Conservation (phyloP, 2,888 invertebrate species). For the Cephalotes varians region DNA sequence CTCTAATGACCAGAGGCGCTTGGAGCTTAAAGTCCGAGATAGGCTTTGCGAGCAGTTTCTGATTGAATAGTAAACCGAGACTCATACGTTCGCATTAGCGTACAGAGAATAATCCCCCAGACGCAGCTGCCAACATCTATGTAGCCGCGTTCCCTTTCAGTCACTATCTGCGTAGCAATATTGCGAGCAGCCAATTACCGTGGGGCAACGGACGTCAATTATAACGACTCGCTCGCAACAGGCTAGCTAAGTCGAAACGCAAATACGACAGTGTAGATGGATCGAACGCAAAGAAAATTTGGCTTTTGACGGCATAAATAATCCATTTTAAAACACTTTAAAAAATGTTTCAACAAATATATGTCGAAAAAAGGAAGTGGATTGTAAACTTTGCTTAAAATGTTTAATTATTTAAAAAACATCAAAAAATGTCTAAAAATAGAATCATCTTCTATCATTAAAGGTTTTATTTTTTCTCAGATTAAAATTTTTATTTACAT, state of each 20-base stretch:
- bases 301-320: background rate
- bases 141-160: constrained; percentile 53
- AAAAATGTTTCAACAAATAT: background rate
- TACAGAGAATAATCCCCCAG: constrained; percentile 69
- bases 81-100: constrained; percentile 70
- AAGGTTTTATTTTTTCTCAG: background rate
- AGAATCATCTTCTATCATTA: too few species aligned
- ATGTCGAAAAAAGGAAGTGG: background rate
- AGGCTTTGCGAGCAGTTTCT: constrained; percentile 60
- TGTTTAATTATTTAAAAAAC: too few species aligned
- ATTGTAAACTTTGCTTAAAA: background rate
- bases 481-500: background rate
- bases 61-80: constrained; percentile 71
- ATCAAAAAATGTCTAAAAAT: too few species aligned
- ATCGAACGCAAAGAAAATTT: constrained; percentile 18
- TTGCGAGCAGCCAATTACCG: constrained; percentile 60
- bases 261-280: constrained; percentile 20
- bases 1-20: constrained; percentile 56
- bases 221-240: constrained; percentile 59
- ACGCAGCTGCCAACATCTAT: constrained; percentile 60
- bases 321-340: background rate
- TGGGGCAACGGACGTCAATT: constrained; percentile 54
- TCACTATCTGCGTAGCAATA: constrained; percentile 63
- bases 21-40: constrained; percentile 51
- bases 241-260: constrained; percentile 46